Evolutionary conservation across 2,888 invertebrate species (phyloP).

Genomic region (Synanthedon andrenaeformis): DNA sequence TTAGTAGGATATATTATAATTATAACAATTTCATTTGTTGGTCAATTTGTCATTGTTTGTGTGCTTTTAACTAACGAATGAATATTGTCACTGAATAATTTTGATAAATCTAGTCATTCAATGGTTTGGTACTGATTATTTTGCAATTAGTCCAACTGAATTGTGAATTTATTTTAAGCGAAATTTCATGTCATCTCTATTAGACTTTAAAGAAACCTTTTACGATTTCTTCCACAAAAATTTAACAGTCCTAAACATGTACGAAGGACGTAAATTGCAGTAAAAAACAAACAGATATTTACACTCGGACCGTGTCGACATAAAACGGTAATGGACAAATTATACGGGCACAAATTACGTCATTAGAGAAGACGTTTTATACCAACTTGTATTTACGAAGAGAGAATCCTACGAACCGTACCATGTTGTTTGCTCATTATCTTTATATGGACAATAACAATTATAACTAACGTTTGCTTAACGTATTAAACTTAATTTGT

Average conservation of each 20-base stretch:
- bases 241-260: constrained; percentile 22
- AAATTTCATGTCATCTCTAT: too few species aligned
- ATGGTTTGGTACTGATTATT: too few species aligned
- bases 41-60: too few species aligned
- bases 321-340: constrained; percentile 39
- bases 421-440: constrained; percentile 3
- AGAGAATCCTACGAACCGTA: constrained; percentile 14
- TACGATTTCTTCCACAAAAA: constrained; percentile 11
- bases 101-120: too few species aligned
- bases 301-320: constrained; percentile 17
- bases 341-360: constrained; percentile 53
- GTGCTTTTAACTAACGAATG: too few species aligned
- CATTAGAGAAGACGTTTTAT: constrained; percentile 41
- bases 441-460: neutral
- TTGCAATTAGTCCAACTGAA: too few species aligned
- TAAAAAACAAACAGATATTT: constrained; percentile 24
- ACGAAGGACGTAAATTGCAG: constrained; percentile 7
- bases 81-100: too few species aligned
- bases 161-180: too few species aligned
- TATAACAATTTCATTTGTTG: too few species aligned
- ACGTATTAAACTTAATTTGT: neutral
- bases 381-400: constrained; percentile 21
- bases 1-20: too few species aligned
- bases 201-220: neutral
- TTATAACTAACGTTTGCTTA: neutral